Evolutionary conservation across 2,797 vertebrate species (phyloP).

Genomic region (Lagorchestes hirsutus): DNA sequence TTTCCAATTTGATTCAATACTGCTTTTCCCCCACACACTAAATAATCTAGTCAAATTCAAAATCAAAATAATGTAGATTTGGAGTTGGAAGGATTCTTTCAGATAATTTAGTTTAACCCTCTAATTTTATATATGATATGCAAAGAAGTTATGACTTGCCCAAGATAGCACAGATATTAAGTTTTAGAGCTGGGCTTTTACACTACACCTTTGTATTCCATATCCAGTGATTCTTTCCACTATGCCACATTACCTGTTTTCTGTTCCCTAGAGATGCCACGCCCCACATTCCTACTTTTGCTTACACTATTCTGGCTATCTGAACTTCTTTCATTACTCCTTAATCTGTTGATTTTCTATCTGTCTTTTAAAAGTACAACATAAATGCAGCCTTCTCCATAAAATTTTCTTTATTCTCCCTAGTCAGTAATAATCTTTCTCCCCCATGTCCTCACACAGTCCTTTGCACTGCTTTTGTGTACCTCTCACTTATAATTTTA

Average conservation of each 20-base stretch:
- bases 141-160: neutral
- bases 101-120: neutral
- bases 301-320: neutral
- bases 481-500: neutral
- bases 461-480: neutral
- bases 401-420: neutral
- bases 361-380: neutral
- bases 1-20: neutral
- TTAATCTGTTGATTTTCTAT: neutral
- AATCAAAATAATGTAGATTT: neutral
- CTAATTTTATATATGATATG: neutral
- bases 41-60: neutral
- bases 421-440: neutral
- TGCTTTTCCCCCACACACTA: neutral
- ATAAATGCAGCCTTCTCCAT: neutral
- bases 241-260: neutral
- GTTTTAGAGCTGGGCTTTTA: neutral
- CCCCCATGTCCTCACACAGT: neutral
- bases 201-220: neutral
- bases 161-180: neutral
- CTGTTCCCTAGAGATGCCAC: neutral
- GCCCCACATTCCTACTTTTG: neutral
- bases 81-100: neutral
- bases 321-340: neutral
- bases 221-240: neutral